Conservation (phyloP, 2,888 invertebrate genomes). For the Aleiodes testaceus region DNA sequence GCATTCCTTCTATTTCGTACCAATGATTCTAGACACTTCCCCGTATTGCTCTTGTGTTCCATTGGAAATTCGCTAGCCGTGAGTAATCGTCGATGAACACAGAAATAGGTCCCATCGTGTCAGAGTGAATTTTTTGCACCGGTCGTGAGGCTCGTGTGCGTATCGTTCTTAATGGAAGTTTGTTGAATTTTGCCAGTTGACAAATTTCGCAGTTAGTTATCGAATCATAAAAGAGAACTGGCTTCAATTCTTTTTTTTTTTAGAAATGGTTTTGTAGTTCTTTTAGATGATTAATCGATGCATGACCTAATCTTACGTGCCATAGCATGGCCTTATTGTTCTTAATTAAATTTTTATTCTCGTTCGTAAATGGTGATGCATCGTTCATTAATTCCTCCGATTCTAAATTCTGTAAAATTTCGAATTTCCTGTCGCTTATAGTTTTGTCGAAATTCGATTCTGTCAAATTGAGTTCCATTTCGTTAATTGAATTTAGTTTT, state of each 20-base stretch:
- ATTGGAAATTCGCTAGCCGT: constrained; percentile 49
- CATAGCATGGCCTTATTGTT: constrained; percentile 47
- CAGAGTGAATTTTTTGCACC: constrained; percentile 49
- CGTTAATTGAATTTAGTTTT: background rate
- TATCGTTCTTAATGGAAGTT: constrained; percentile 47
- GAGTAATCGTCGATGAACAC: constrained; percentile 52
- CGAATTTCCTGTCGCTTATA: background rate
- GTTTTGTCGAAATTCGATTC: background rate
- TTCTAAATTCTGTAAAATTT: constrained; percentile 29
- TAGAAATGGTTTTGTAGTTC: constrained; percentile 48
- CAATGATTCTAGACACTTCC: constrained; percentile 50
- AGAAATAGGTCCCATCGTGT: constrained; percentile 51
- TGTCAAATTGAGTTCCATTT: constrained; percentile 8
- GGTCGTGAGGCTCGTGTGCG: constrained; percentile 43
- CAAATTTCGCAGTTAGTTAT: constrained; percentile 54
- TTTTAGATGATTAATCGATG: constrained; percentile 53
- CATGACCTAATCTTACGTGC: constrained; percentile 51
- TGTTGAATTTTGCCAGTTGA: constrained; percentile 52
- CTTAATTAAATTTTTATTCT: constrained; percentile 15
- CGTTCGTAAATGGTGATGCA: constrained; percentile 22
- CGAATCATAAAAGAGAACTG: constrained; percentile 49
- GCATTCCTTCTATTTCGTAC: constrained; percentile 50
- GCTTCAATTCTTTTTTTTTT: constrained; percentile 43
- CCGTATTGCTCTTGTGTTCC: constrained; percentile 53
- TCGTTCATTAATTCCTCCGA: constrained; percentile 21